Evolutionary conservation across 2,797 vertebrate species (phyloP), one percentile per base, ranked within the genome.

Genomic region (Coranthus polyacanthus): DNA sequence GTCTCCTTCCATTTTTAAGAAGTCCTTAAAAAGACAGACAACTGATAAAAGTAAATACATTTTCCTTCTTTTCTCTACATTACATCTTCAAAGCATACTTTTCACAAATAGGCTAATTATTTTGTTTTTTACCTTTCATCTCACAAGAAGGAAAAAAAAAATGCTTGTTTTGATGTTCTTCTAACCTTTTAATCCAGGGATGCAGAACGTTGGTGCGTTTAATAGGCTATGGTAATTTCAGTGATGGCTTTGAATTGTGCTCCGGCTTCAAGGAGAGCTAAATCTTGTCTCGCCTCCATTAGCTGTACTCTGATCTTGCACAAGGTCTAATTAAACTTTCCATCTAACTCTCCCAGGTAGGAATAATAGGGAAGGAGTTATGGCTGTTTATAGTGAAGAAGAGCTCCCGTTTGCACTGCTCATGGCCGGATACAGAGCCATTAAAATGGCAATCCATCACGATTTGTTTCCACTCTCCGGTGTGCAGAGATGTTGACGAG

Each of bases 31-130:
- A 70, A 77, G 56, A 85, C 49, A 75, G 68, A 78, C 66, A 78
- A 79, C 84, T 72, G 84, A 89, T 85, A 83, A 84, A 74, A 69
- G 26, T 26, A 73, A 86, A 88, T 79, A 63, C 64, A 82, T 83
- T 83, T 44, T 43, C 20, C 15, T 44, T 86, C 37, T 84, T 68
- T 75, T 32, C 58, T 50, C 39, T 16, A 32, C 39, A 11, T 22
- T 66, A 24, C 67, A 72, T 86, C 90, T 92, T 91, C 89, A 92
- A 92, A 93, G 91, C 84, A 60, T 74, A 67, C 58, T 82, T 86
- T 67, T 83, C 70, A 72, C 81, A 90, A 91, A 87, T 82, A 88
- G 73, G 81, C 88, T 87, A 75, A 92, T 90, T 91, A 89, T 90
- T 86, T 89, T 75, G 75, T 85, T 85, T 85, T 87, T 68, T 68